phyloP scores from a whole-genome alignment of 2,888 invertebrate species.

The Ennomos quercinarius region DNA sequence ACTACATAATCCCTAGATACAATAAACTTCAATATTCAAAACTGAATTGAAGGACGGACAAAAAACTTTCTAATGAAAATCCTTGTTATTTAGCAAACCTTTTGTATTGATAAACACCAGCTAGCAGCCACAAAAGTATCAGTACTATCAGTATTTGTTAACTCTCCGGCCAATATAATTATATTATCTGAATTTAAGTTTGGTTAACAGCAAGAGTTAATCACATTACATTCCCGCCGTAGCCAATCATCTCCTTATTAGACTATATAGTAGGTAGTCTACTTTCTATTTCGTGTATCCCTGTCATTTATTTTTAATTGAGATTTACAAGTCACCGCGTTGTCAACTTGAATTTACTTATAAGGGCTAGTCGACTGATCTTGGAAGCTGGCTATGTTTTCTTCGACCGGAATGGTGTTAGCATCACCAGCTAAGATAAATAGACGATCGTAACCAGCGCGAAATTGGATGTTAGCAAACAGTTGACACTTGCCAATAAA shows the following conservation, averaged over 20 bases:
- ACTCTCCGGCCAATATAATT: slow-evolving; percentile 12
- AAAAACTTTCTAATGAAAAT: too few species aligned
- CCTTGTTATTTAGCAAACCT: too few species aligned
- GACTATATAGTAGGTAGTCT: slow-evolving; percentile 14
- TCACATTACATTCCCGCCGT: slow-evolving; percentile 11
- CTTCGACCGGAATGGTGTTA: slow-evolving; percentile 25
- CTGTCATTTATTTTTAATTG: slow-evolving; percentile 39
- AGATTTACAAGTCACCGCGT: slow-evolving; percentile 37
- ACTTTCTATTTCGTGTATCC: slow-evolving; percentile 39
- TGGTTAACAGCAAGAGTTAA: slow-evolving; percentile 19
- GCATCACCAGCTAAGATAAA: slow-evolving; percentile 44
- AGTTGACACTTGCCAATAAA: slow-evolving; percentile 63
- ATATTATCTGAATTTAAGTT: slow-evolving; percentile 20
- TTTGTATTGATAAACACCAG: too few species aligned
- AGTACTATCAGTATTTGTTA: neutral
- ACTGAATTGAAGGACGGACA: too few species aligned
- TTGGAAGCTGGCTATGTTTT: slow-evolving; percentile 31
- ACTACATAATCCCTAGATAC: too few species aligned
- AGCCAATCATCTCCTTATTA: slow-evolving; percentile 35
- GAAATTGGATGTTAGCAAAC: slow-evolving; percentile 62
- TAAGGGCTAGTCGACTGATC: slow-evolving; percentile 36
- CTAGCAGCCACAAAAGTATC: too few species aligned
- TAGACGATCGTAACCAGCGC: slow-evolving; percentile 54
- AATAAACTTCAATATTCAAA: too few species aligned
- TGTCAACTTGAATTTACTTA: slow-evolving; percentile 35